Conservation (phyloP, 2,113 vertebrate species). For the Ochotona princeps region DNA sequence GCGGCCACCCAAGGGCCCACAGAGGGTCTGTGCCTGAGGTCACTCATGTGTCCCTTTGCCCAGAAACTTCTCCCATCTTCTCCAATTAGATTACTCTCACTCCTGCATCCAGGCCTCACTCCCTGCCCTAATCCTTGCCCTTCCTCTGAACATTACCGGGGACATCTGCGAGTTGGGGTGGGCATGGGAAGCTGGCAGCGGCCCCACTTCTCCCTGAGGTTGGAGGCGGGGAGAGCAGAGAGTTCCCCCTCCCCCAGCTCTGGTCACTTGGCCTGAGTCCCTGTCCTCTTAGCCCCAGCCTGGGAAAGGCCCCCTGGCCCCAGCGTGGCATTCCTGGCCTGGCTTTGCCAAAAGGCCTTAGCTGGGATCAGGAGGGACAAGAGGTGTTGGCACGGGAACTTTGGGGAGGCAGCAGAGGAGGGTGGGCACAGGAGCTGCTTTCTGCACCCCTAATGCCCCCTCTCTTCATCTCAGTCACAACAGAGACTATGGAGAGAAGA, state of each 20-base stretch:
- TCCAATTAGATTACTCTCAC: neutral
- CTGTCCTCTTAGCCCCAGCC: constrained; percentile 70
- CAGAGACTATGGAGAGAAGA: neutral
- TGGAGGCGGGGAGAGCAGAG: constrained; percentile 27
- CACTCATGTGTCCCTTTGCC: neutral
- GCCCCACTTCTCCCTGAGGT: neutral
- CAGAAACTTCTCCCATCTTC: too few relatives aligned
- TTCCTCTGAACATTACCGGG: neutral
- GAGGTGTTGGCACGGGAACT: neutral
- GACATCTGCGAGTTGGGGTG: neutral
- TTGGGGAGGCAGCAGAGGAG: neutral
- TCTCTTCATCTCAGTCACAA: too few relatives aligned
- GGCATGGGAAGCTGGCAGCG: constrained; percentile 62
- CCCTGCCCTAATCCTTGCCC: neutral
- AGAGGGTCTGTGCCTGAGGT: neutral
- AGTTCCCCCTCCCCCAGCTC: neutral
- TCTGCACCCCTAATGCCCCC: too few relatives aligned
- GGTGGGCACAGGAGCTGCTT: neutral
- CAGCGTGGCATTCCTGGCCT: neutral
- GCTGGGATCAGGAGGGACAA: neutral
- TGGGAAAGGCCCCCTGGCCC: constrained; percentile 77
- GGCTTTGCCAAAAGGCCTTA: constrained; percentile 51
- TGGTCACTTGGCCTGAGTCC: constrained; percentile 57
- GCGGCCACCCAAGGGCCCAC: neutral
- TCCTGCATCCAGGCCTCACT: too few relatives aligned